phyloP scores from a whole-genome alignment of 1,140 invertebrate genomes.

The Zaprionus kolodkinae region DNA sequence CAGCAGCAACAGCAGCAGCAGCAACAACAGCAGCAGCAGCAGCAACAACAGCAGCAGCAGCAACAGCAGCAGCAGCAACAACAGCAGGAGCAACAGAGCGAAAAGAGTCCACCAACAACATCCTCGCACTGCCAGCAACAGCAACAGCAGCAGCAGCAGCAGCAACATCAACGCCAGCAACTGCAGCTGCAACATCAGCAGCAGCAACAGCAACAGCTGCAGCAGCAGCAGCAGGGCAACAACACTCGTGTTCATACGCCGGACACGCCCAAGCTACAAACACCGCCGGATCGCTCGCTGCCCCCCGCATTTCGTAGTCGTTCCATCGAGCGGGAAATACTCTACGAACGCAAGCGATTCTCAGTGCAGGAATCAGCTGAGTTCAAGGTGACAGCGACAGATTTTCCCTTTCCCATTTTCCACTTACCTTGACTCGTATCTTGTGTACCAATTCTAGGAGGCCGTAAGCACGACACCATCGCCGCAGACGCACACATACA shows the following conservation, averaged over 20 bases:
- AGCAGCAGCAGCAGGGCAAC: constrained; percentile 41
- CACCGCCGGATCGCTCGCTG: constrained; percentile 75
- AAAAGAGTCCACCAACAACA: constrained; percentile 61
- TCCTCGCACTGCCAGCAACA: constrained; percentile 56
- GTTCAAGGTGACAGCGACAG: constrained; percentile 67
- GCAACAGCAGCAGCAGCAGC: constrained; percentile 48
- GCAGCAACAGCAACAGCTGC: constrained; percentile 50
- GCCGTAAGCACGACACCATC: constrained; percentile 79
- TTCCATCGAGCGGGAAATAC: constrained; percentile 77
- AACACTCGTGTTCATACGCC: constrained; percentile 56
- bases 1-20: constrained; percentile 65
- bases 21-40: constrained; percentile 50
- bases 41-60: constrained; percentile 43
- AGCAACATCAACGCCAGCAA: constrained; percentile 48
- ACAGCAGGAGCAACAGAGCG: constrained; percentile 37
- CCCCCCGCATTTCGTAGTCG: constrained; percentile 81
- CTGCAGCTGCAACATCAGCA: constrained; percentile 39
- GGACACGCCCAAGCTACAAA: constrained; percentile 74
- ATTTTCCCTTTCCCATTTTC: background rate
- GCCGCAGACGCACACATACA: constrained; percentile 72
- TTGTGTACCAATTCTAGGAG: constrained; percentile 48
- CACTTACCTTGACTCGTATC: background rate
- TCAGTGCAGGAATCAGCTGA: constrained; percentile 72
- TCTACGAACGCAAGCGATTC: constrained; percentile 78
- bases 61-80: constrained; percentile 38